These are phyloP conservation scores for Cryptotermes secundus DNA, from an alignment of 1,140 invertebrate genomes.

Conservation along the genomic window DNA sequence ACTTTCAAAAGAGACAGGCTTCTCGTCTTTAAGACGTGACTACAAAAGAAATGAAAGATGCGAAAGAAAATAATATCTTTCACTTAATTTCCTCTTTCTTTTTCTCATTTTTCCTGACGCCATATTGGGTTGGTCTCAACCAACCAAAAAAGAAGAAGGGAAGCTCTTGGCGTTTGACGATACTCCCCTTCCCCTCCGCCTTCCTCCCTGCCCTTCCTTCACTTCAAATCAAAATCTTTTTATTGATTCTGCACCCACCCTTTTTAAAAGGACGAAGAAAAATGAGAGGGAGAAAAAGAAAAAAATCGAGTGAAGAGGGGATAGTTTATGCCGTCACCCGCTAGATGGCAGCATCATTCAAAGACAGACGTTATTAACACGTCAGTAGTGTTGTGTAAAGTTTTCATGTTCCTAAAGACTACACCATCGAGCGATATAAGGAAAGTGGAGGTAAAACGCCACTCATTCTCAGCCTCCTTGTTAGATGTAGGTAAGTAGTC, in stretches of 20 bases:
- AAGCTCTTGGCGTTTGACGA: slow-evolving; percentile 23
- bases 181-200: not conserved
- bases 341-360: slow-evolving; percentile 17
- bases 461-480: too few relatives aligned
- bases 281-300: not conserved
- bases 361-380: not conserved
- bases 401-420: too few relatives aligned
- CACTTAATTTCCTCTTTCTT: slow-evolving; percentile 19
- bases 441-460: too few relatives aligned
- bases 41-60: slow-evolving; percentile 13
- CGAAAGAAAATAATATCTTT: slow-evolving; percentile 1
- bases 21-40: not conserved
- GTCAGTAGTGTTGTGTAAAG: too few relatives aligned
- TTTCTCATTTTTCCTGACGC: slow-evolving; percentile 9
- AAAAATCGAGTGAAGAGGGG: not conserved
- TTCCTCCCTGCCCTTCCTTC: slow-evolving; percentile 18
- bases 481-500: too few relatives aligned
- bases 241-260: slow-evolving; percentile 27
- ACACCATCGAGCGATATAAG: too few relatives aligned
- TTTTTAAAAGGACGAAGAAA: not conserved
- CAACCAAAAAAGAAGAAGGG: slow-evolving; percentile 28
- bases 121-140: slow-evolving; percentile 29
- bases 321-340: not conserved
- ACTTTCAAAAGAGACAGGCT: not conserved
- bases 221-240: slow-evolving; percentile 31